Conservation (phyloP, 2,888 invertebrate species). For the Cryptus viduatorius region DNA sequence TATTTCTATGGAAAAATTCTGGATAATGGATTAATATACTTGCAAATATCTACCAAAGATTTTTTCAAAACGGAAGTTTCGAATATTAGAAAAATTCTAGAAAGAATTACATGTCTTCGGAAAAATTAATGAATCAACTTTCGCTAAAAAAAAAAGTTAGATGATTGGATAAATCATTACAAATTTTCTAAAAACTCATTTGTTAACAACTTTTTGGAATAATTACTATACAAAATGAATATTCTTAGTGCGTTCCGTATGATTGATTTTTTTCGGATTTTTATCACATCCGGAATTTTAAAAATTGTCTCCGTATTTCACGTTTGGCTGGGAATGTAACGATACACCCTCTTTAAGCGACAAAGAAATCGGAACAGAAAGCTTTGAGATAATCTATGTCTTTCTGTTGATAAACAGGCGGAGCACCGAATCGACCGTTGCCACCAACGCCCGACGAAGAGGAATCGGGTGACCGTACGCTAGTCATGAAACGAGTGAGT, state of each 20-base stretch:
- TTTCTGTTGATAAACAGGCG: conserved; percentile 85
- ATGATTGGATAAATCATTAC: too few relatives aligned
- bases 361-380: conserved; percentile 8
- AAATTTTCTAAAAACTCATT: too few relatives aligned
- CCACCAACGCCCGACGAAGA: conserved; percentile 98
- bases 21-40: background rate
- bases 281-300: too few relatives aligned
- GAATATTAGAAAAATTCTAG: background rate
- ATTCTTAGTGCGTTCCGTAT: too few relatives aligned
- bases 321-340: too few relatives aligned
- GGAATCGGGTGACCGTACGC: conserved; percentile 93
- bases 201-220: too few relatives aligned
- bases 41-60: background rate
- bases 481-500: conserved; percentile 97
- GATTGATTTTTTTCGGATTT: too few relatives aligned
- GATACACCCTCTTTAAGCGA: background rate
- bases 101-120: background rate
- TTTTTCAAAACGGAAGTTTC: background rate
- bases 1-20: too few relatives aligned
- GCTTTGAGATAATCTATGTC: background rate
- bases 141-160: too few relatives aligned
- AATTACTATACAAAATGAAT: too few relatives aligned
- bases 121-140: background rate
- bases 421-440: conserved; percentile 95
- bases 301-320: too few relatives aligned